phyloP scores from a whole-genome alignment of 1,140 invertebrate species.

The Drosophila micromelanica region DNA sequence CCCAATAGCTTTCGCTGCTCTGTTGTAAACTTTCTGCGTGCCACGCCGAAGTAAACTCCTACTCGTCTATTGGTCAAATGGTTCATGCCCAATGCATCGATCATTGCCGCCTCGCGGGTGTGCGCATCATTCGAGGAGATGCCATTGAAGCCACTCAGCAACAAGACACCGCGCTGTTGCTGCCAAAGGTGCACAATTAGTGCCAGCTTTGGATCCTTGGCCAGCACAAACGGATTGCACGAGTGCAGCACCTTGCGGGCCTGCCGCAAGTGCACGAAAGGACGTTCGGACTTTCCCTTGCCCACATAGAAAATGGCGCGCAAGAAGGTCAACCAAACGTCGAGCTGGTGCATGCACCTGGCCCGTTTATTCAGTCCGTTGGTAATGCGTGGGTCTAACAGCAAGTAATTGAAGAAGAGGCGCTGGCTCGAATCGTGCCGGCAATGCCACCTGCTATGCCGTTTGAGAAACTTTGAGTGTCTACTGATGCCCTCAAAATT shows the following conservation, averaged over 20 bases:
- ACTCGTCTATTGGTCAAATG: constrained; percentile 92
- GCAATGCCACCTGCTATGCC: constrained; percentile 41
- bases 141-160: constrained; percentile 95
- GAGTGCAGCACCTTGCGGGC: constrained; percentile 86
- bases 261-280: constrained; percentile 95
- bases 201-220: constrained; percentile 88
- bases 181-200: constrained; percentile 95
- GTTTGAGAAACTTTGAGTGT: constrained; percentile 21
- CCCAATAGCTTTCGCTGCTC: constrained; percentile 90
- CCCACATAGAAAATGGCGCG: constrained; percentile 92
- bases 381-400: constrained; percentile 94
- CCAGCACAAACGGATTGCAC: constrained; percentile 26
- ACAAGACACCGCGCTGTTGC: constrained; percentile 91
- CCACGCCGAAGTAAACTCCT: constrained; percentile 93
- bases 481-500: constrained; percentile 35
- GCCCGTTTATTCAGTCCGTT: constrained; percentile 88
- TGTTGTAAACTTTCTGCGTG: constrained; percentile 87
- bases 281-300: constrained; percentile 92
- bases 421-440: constrained; percentile 87
- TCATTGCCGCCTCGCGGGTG: constrained; percentile 96
- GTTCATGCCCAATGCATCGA: constrained; percentile 92
- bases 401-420: constrained; percentile 95
- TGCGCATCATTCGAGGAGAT: constrained; percentile 95
- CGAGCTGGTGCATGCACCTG: constrained; percentile 83
- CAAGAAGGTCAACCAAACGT: constrained; percentile 89